These are phyloP conservation scores for Luscinia luscinia DNA, from an alignment of 2,797 vertebrate genomes.

Conservation along the genomic window DNA sequence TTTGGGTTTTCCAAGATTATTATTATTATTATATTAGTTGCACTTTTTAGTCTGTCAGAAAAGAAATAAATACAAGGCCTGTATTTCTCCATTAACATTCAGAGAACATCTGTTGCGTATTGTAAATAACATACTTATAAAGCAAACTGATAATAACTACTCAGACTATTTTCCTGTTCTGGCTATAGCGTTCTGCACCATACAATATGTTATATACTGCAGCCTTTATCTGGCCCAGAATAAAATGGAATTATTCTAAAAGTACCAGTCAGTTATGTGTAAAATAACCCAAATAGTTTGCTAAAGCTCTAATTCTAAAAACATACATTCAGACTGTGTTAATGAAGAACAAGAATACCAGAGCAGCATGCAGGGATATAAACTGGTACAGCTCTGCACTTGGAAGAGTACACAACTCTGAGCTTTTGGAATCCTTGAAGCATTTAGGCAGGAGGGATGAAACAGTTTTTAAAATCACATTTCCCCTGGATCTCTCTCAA, in stretches of 20 bases:
- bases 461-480: background rate
- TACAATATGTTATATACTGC: constrained; percentile 26
- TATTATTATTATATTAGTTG: constrained; percentile 76
- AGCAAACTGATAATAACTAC: constrained; percentile 76
- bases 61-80: constrained; percentile 77
- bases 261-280: background rate
- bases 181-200: constrained; percentile 38
- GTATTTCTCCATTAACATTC: constrained; percentile 81
- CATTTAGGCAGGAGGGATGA: background rate
- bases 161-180: constrained; percentile 73
- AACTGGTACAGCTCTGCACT: background rate
- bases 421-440: background rate
- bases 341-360: background rate
- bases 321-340: background rate
- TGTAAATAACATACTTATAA: constrained; percentile 83
- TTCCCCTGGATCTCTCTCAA: background rate
- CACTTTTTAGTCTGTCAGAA: constrained; percentile 80
- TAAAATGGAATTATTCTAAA: background rate
- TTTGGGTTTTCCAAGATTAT: constrained; percentile 77
- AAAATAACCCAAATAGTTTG: background rate
- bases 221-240: background rate
- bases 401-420: background rate
- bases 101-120: constrained; percentile 81
- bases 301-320: background rate
- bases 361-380: background rate